Base-by-base conservation (phyloP, 35 echinoderm and acorn worm genomes). In the Eucidaris tribuloides region DNA sequence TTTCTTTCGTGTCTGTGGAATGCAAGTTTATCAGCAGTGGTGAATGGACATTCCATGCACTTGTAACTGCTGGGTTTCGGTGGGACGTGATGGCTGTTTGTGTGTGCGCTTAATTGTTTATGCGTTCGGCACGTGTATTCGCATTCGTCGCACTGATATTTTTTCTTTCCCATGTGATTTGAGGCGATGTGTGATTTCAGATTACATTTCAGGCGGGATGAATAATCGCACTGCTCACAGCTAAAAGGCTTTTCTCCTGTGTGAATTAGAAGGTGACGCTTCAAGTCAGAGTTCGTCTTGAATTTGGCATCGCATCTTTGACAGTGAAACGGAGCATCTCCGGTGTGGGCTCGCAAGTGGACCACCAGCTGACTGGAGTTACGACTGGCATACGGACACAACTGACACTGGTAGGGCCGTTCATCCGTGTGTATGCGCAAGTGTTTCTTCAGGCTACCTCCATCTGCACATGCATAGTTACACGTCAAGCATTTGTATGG, bases 281-380 rank as follows among this genome's bases (percentile, higher is more conserved):
- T 87, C 62, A 87, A 57, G 32, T 91, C 89, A 36, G 84, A 76
- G 36, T 74, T 87, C 20, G 86, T 96, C 27, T 91, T 76, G 33
- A 96, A 96, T 52, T 88, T 91, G 29, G 83, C 74, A 79, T 48
- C 38, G 23, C 94, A 96, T 14, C 74, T 48, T 46, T 85, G 68
- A 55, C 94, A 96, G 55, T 88, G 85, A 45, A 88, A 96, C 5
- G 94, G 89, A 6, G 52, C 55, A 59, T 96, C 94, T 18, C 94
- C 94, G 1, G 80, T 96, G 81, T 96, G 94, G 15, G 49, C 68
- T 31, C 85, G 80, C 7, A 91, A 50, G 59, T 96, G 94, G 19
- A 84, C 85, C 2, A 84, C 85, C 35, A 91, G 70, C 62, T 91
- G 88, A 46, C 84, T 88, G 9, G 94, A 91, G 42, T 85, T 91